Evolutionary conservation across 2,113 vertebrate species (phyloP), one percentile per base, ranked within the genome.

Genomic region (Dicerorhinus sumatrensis): DNA sequence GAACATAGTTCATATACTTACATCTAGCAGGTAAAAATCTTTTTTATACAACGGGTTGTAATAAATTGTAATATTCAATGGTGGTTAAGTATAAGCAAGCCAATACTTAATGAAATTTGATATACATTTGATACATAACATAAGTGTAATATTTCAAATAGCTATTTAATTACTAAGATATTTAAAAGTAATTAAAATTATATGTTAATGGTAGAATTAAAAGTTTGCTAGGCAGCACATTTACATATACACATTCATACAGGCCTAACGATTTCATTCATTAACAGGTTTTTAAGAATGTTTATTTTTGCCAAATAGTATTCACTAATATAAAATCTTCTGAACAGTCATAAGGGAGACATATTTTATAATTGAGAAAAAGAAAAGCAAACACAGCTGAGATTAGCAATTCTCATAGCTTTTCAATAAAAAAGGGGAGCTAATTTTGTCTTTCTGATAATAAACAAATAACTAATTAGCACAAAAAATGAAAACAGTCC

Each of bases 381-480:
- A 75, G 18, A 29, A 90, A 51, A 80, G 2, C 56, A 54, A 85
- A 87, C 39, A 79, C 2, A 75, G n/a, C 33, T 85, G 73, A 89
- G 63, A 84, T 56, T 46, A 33, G 27, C 67, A 92, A 79, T 8
- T 58, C 17, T 73, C 21, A 39, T 12, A 65, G 31, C 6, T 16
- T 80, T 65, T 51, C 33, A 39, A 79, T 42, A 91, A 27, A 60
- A 2, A 10, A 36, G 5, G 7, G 20, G 65, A 58, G 16, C 76
- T 60, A 90, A 85, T 67, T 69, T 65, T 89, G n/a, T 79, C 58
- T 63, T 58, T 56, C 42, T 80, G 42, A 51, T 87, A 92, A 90
- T 63, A 96, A 86, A 80, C 84, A 82, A 95, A 58, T 90, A 93
- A 63, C 29, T 84, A 88, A 80, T 75, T 91, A 67, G 67, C 42